These are phyloP conservation scores for Ecliptopera silaceata DNA, from an alignment of 2,888 invertebrate species.

Conservation along the genomic window DNA sequence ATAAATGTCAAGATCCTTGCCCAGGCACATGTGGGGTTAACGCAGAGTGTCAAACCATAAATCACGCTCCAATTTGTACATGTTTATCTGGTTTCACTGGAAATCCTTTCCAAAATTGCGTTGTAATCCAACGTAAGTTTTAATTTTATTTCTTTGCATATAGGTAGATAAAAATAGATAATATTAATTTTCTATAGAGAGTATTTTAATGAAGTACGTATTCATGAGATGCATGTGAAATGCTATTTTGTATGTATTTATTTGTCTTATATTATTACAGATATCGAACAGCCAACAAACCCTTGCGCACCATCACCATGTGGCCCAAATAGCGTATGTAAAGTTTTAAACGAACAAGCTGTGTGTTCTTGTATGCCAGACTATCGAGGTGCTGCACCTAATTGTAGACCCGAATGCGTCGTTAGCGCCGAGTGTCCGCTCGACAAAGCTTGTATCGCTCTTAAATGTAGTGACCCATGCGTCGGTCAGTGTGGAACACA, in stretches of 20 bases:
- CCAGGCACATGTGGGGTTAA: conserved; percentile 89
- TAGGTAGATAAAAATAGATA: too few species aligned
- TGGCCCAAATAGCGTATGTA: conserved; percentile 91
- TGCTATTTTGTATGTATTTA: neutral
- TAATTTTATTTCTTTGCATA: neutral
- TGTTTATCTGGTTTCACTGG: conserved; percentile 86
- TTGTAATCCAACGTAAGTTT: conserved; percentile 59
- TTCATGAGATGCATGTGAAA: too few species aligned
- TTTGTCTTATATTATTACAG: conserved; percentile 48
- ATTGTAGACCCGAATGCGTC: conserved; percentile 88
- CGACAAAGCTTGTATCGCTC: conserved; percentile 86
- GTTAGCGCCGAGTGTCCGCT: conserved; percentile 88
- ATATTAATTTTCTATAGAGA: neutral
- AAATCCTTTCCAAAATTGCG: conserved; percentile 80
- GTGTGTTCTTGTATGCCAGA: conserved; percentile 87
- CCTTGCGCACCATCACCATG: conserved; percentile 92
- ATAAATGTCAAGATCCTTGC: conserved; percentile 90
- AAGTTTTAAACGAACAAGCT: conserved; percentile 87
- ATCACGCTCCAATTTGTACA: conserved; percentile 88
- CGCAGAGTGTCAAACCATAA: conserved; percentile 88
- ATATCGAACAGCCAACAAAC: conserved; percentile 58
- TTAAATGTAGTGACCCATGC: conserved; percentile 89
- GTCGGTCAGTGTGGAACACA: conserved; percentile 88
- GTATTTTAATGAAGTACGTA: neutral
- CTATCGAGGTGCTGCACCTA: conserved; percentile 86